These are phyloP conservation scores for Kobus ellipsiprymnus DNA, from an alignment of 2,113 vertebrate species.

Conservation along the genomic window DNA sequence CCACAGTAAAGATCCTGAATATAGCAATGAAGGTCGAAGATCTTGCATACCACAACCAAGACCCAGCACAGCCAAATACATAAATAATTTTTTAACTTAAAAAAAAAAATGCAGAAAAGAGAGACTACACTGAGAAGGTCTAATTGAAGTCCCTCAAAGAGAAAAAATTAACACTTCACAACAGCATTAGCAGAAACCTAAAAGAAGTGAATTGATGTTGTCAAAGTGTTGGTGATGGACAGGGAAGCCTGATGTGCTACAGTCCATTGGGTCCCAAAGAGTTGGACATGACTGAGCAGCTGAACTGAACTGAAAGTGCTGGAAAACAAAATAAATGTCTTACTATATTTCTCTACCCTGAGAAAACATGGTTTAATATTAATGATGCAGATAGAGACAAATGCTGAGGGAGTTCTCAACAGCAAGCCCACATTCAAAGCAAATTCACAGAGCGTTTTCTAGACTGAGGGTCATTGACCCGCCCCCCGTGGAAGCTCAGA, in stretches of 20 bases:
- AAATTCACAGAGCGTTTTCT: neutral
- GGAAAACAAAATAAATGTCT: neutral
- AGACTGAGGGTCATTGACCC: neutral
- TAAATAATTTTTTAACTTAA: neutral
- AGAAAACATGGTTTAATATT: neutral
- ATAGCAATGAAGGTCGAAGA: neutral
- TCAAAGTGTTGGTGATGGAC: neutral
- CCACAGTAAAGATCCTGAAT: neutral
- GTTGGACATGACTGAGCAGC: neutral
- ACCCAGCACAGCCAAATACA: neutral
- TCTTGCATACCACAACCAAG: neutral
- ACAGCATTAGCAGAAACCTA: neutral
- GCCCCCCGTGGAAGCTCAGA: neutral
- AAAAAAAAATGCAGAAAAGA: neutral
- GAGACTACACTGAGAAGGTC: neutral
- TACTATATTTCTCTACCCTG: neutral
- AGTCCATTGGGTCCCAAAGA: neutral
- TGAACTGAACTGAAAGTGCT: neutral
- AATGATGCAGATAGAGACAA: neutral
- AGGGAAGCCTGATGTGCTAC: neutral
- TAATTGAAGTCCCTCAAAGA: neutral
- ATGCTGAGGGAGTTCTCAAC: neutral
- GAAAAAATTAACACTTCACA: neutral
- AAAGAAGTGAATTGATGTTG: neutral
- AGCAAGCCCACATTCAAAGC: neutral